phyloP scores from a whole-genome alignment of 2,888 invertebrate species.

The Agrilus cyanescens region DNA sequence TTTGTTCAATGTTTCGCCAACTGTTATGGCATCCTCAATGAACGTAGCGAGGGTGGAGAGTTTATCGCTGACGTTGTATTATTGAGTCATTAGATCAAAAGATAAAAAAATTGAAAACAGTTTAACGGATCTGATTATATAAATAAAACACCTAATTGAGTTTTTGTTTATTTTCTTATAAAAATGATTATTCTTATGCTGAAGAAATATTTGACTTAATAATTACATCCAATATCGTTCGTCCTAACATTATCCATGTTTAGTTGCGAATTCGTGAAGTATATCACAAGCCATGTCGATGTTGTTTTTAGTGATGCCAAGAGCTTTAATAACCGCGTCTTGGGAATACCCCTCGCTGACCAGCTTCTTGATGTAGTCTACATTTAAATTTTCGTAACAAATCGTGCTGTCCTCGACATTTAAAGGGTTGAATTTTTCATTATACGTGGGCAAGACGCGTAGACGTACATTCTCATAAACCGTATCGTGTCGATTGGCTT shows the following conservation, averaged over 20 bases:
- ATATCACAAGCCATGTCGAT: constrained; percentile 94
- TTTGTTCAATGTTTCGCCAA: too few species aligned
- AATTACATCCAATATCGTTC: not conserved
- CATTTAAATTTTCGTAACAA: constrained; percentile 77
- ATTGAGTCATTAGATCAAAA: too few species aligned
- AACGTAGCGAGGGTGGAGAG: too few species aligned
- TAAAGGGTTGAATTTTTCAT: constrained; percentile 28
- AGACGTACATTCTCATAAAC: constrained; percentile 27
- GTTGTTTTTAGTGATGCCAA: constrained; percentile 87
- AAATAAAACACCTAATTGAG: too few species aligned
- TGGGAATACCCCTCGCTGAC: constrained; percentile 85
- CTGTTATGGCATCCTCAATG: too few species aligned
- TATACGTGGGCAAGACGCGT: constrained; percentile 25
- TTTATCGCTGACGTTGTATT: too few species aligned
- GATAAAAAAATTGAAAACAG: too few species aligned
- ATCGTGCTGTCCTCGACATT: constrained; percentile 32
- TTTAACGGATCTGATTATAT: too few species aligned
- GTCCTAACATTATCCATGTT: constrained; percentile 26
- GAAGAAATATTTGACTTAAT: not conserved
- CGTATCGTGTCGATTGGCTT: constrained; percentile 3
- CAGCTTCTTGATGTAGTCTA: constrained; percentile 80
- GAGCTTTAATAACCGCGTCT: constrained; percentile 80
- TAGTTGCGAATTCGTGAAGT: constrained; percentile 76
- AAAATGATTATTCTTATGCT: too few species aligned
- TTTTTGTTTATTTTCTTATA: too few species aligned